phyloP scores from a whole-genome alignment of 1,140 invertebrate species.

The Drosophila dunni region DNA sequence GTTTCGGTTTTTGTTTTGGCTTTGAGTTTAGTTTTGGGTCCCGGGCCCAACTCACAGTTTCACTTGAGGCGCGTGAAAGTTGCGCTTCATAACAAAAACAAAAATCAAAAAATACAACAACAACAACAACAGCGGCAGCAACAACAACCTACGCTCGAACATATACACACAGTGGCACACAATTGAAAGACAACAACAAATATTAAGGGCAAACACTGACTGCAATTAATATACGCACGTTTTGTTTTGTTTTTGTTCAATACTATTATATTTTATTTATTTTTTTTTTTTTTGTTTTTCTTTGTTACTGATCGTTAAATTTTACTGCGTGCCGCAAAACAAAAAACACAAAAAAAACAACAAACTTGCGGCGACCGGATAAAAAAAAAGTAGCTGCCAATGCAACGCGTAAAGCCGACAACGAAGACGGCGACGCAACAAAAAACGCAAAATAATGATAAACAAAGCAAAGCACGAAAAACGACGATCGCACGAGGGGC shows the following conservation, averaged over 20 bases:
- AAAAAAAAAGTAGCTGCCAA: constrained; percentile 30
- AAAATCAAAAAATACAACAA: constrained; percentile 29
- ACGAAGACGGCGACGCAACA: constrained; percentile 18
- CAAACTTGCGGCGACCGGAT: constrained; percentile 56
- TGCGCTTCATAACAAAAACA: constrained; percentile 62
- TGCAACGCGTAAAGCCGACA: constrained; percentile 37
- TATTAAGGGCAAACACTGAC: constrained; percentile 25
- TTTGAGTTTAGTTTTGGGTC: constrained; percentile 46
- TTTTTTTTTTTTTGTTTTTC: constrained; percentile 22
- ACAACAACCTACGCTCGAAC: not conserved
- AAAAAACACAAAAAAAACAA: constrained; percentile 1
- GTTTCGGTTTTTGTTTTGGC: constrained; percentile 28
- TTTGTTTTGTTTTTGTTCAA: constrained; percentile 21
- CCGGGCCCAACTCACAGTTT: constrained; percentile 71
- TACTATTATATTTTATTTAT: constrained; percentile 22
- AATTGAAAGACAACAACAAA: constrained; percentile 28
- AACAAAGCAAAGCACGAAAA: constrained; percentile 7
- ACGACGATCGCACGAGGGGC: constrained; percentile 4
- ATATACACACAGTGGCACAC: constrained; percentile 12
- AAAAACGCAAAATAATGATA: constrained; percentile 3
- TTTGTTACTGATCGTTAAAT: constrained; percentile 11
- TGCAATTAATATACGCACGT: constrained; percentile 59
- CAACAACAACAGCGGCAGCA: constrained; percentile 10
- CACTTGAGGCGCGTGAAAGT: constrained; percentile 80
- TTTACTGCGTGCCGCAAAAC: constrained; percentile 16